Conservation (phyloP, 2,113 vertebrate genomes). For the Syngnathus typhle region DNA sequence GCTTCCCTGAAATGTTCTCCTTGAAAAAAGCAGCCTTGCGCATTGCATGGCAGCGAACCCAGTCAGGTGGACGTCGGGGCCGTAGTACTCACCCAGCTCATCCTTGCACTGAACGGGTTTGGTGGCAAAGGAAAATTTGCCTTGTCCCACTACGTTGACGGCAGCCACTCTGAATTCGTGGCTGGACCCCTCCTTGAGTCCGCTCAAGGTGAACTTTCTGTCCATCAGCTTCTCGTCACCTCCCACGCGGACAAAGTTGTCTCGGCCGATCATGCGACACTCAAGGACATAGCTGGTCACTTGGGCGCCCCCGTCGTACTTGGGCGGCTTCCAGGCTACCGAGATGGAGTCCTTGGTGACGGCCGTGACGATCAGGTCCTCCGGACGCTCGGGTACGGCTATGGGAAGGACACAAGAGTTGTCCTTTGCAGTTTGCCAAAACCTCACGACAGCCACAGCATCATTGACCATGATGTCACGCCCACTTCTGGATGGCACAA, state of each 20-base stretch:
- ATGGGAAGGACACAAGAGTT: neutral
- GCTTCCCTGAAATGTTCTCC: no score
- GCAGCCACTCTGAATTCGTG: slow-evolving; percentile 95
- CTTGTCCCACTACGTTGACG: slow-evolving; percentile 88
- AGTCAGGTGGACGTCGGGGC: no score
- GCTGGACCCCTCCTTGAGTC: slow-evolving; percentile 88
- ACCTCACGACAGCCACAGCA: no score
- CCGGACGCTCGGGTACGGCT: slow-evolving; percentile 95
- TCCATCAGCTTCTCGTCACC: slow-evolving; percentile 84
- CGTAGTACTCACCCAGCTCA: slow-evolving; percentile 79
- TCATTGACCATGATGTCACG: neutral
- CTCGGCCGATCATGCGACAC: slow-evolving; percentile 86
- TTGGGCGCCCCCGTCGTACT: slow-evolving; percentile 91
- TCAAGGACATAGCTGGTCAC: slow-evolving; percentile 89
- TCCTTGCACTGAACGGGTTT: slow-evolving; percentile 97
- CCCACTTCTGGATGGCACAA: neutral
- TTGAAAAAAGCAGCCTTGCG: no score
- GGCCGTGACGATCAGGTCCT: slow-evolving; percentile 86
- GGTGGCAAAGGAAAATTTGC: slow-evolving; percentile 90
- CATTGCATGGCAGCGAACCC: no score
- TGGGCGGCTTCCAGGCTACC: slow-evolving; percentile 91
- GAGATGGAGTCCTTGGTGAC: slow-evolving; percentile 85
- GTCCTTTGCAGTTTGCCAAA: neutral
- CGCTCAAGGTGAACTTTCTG: slow-evolving; percentile 81
- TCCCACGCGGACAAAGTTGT: slow-evolving; percentile 81